Base-by-base conservation (phyloP, 1,140 invertebrate genomes). In the Pseudomyrmex pallidus region DNA sequence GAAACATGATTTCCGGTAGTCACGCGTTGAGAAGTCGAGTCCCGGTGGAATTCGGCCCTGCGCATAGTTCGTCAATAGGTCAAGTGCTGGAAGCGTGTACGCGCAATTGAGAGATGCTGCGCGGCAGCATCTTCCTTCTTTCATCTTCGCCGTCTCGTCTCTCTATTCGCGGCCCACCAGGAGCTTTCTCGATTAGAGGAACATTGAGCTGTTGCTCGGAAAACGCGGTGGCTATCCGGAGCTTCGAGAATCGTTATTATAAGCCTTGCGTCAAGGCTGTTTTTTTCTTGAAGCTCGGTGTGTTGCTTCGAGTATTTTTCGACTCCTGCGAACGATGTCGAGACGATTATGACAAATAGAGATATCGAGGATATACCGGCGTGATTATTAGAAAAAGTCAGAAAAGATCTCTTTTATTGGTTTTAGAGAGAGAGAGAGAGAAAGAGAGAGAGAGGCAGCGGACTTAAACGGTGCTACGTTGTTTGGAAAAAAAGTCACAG, bases 51-150 rank as follows among this genome's bases (percentile, higher is more conserved):
- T 82, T 87, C 70, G 76, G 80, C 50, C 56, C 52, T 74, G 85
- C 72, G 76, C 84, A 83, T 82, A 87, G 70, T 85, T 70, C 72
- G 86, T 74, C 85, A 87, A 87, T 82, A 82, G 86, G 87, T 87
- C 85, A 87, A 88, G 74, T 88, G 72, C 7, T 87, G 67, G 76
- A 87, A 70, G 52, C 76, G 54, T 5, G 35, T 86, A 82, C 70
- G 64, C 62, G 86, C 76, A 87, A 88, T 88, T 88, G 87, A 78
- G 78, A 78, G 63, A 35, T n/a, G n/a, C n/a, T n/a, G n/a, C 5
- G 25, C 64, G 52, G 59, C 61, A 73, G 64, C 56, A 7, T 35
- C 35, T 35, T 35, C 0, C 63, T 73, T 77, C 86, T 88, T 88
- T 88, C 87, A 88, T 88, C 87, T 35, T 87, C 25, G 72, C 86